phyloP scores from a whole-genome alignment of 2,113 vertebrate genomes.

The Uria aalge region DNA sequence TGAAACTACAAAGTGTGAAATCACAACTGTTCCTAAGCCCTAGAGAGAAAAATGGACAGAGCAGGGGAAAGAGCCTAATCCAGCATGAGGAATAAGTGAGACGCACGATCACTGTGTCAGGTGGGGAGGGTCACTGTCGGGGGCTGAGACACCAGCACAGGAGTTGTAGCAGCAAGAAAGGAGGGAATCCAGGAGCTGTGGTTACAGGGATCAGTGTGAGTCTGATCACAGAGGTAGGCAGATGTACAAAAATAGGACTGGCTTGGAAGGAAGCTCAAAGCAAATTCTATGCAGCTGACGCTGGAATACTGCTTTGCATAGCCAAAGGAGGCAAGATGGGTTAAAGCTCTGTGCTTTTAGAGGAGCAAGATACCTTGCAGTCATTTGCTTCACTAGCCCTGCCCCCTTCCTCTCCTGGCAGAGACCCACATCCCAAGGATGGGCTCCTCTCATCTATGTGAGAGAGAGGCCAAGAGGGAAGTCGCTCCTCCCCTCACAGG shows the following conservation, averaged over 20 bases:
- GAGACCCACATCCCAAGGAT: not conserved
- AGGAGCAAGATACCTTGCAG: not conserved
- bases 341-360: not conserved
- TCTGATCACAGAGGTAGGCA: not conserved
- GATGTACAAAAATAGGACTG: not conserved
- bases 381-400: not conserved
- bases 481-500: not conserved
- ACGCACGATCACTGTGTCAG: not conserved
- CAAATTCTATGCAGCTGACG: not conserved
- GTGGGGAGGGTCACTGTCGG: not conserved
- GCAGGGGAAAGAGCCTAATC: not conserved
- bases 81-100: not conserved
- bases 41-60: not conserved
- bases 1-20: not conserved
- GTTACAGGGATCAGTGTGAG: not conserved
- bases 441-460: not conserved
- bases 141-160: not conserved
- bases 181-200: not conserved
- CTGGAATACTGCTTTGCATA: not conserved
- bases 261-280: not conserved
- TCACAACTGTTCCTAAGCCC: not conserved
- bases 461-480: not conserved
- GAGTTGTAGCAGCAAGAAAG: not conserved
- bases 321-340: not conserved
- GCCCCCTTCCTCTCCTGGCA: not conserved